Evolutionary conservation across 2,113 vertebrate species (phyloP).

Genomic region (Poicephalus gulielmi): DNA sequence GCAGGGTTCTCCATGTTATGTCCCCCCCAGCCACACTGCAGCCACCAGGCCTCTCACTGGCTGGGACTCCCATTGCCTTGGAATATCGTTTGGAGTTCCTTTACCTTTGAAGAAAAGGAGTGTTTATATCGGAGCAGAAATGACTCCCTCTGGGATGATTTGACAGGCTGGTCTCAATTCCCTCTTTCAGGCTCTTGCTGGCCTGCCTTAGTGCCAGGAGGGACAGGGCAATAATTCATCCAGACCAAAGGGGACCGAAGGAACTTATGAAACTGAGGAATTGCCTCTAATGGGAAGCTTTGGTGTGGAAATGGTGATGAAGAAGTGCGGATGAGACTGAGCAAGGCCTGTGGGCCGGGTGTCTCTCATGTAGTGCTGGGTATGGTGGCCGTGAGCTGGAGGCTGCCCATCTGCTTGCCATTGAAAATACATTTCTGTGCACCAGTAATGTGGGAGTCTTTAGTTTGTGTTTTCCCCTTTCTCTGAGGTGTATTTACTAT

Average conservation of each 20-base stretch:
- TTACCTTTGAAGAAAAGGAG: neutral
- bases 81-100: neutral
- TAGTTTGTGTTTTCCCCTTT: neutral
- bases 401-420: neutral
- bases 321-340: neutral
- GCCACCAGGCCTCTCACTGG: neutral
- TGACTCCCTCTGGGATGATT: neutral
- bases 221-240: neutral
- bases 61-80: neutral
- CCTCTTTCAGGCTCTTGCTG: neutral
- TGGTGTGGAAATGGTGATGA: neutral
- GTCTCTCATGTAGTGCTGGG: rapidly evolving
- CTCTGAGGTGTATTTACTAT: neutral
- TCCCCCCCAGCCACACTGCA: neutral
- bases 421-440: neutral
- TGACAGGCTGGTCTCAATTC: neutral
- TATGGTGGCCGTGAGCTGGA: neutral
- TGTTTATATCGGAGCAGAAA: neutral
- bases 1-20: neutral
- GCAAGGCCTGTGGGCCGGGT: neutral
- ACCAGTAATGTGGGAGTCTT: neutral
- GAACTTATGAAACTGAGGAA: neutral
- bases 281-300: neutral
- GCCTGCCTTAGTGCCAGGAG: rapidly evolving
- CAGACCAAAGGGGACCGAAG: neutral